Base-by-base conservation (phyloP, 2,888 invertebrate genomes). In the Thera obeliscata region DNA sequence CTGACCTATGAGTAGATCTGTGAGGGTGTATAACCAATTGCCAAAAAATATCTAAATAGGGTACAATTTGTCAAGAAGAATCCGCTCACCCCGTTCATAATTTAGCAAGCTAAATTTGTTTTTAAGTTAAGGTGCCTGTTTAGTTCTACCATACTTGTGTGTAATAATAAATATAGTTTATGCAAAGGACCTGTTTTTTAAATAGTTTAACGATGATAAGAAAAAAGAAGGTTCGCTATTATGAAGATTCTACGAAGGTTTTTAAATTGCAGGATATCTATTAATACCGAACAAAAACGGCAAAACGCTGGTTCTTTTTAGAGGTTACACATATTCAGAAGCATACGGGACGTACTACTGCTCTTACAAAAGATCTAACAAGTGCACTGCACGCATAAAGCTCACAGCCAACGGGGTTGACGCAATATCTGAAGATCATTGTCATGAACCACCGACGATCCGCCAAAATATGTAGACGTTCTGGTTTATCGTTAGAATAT, bases 261-360 rank as follows among this genome's bases (percentile, higher is more conserved):
- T 52, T 33, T 5, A 33, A 38, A 35, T 61, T 61, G 9, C 61
- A 61, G 61, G 36, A 33, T 61, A 56, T 55, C 8, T 61, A 12
- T 55, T 61, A 5, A 61, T 64, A 54, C 64, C 59, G n/a, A 64
- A 52, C n/a, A 58, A 22, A 59, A 55, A 59, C 36, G 64, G 58
- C 22, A 64, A 59, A 38, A 36, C 36, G 2, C 48, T 64, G 3
- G 59, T 64, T 7, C 36, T 64, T 11, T 64, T 36, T 54, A 35
- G 38, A 54, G 58, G 59, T 46, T 58, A 55, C 36, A 64, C 64
- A n/a, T 64, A 64, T 48, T 64, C 64, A n/a, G 59, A 64, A 55
- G 52, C 52, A 1, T 54, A 52, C 36, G 64, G 57, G 11, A 59
- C 54, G 38, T 55, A 59, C 33, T 54, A 64, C 38, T 64, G 64